Base-by-base conservation (phyloP, 2,888 invertebrate genomes). In the Dione vanillae region DNA sequence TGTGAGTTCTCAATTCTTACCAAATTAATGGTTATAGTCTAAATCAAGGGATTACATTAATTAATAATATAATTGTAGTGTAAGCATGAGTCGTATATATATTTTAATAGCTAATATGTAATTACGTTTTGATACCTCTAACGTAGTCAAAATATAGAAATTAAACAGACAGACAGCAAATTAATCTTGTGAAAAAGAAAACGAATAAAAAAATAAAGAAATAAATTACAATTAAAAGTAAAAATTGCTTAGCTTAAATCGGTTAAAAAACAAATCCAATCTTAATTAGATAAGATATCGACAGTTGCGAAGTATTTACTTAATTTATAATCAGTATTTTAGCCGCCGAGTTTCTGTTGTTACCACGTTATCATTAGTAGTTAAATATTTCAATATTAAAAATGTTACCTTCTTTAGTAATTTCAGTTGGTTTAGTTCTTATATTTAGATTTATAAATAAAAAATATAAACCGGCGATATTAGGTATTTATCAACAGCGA, bases 401-500 rank as follows among this genome's bases (percentile, higher is more conserved):
- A 75, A 89, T 90, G 89, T 79, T 85, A 51, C 78, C 84, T 41
- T 83, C 87, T 2, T 61, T 84, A n/a, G 65, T 85, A 61, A 82
- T 90, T 66, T 78, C 86, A 1, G 70, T 80, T 1, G 65, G 74
- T 49, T 74, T 91, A 54, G 85, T 91, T 19, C 40, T 87, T 37
- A 56, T 85, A 69, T 88, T 91, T 77, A 84, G 82, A 65, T 85
- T 85, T 75, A 68, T 91, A 64, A 92, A 92, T 80, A 82, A 79
- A 64, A 83, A 82, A 62, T 77, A 80, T 37, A 88, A 84, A 49
- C 85, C 88, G 0, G 86, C 93, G 0, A 85, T 94, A 71, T 88
- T 92, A 47, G 94, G 94, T 67, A 83, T 95, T 52, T 95, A 95
- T 78, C 92, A 89, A 70, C 88, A 92, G 77, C 84, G 83, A 51